Evolutionary conservation across 2,113 vertebrate species (phyloP).

Genomic region (Notechis scutatus): DNA sequence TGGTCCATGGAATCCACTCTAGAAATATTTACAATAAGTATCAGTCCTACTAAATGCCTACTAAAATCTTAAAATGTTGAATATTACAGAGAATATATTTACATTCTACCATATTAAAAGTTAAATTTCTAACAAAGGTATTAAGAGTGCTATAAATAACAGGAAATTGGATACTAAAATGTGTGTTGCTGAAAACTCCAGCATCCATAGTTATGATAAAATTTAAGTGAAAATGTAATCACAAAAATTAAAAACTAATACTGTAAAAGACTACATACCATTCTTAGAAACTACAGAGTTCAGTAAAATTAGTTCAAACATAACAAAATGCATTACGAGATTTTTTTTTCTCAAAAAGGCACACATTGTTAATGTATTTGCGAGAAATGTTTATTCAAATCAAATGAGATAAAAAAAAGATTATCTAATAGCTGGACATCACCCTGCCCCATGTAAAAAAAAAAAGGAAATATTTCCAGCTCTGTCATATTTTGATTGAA

Average conservation of each 20-base stretch:
- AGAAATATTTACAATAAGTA: conserved; percentile 90
- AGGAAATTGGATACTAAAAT: conserved; percentile 73
- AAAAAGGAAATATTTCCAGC: conserved; percentile 48
- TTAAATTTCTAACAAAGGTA: conserved; percentile 71
- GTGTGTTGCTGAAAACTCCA: conserved; percentile 54
- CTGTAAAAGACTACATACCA: conserved; percentile 67
- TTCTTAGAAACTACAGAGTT: conserved; percentile 75
- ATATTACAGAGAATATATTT: conserved; percentile 76
- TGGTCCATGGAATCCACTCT: conserved; percentile 88
- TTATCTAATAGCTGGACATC: conserved; percentile 40
- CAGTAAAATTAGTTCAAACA: conserved; percentile 76
- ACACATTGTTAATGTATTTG: conserved; percentile 78
- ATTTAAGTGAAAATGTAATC: conserved; percentile 73
- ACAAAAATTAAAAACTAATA: conserved; percentile 68
- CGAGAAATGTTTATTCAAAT: conserved; percentile 52
- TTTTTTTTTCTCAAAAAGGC: conserved; percentile 80
- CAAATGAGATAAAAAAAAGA: conserved; percentile 35
- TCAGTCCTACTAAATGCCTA: conserved; percentile 72
- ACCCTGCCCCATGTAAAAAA: conserved; percentile 25
- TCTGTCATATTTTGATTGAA: conserved; percentile 13
- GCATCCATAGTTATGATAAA: conserved; percentile 79
- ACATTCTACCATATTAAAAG: conserved; percentile 79
- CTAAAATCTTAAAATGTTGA: conserved; percentile 69
- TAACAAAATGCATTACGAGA: conserved; percentile 74
- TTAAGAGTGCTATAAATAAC: conserved; percentile 76